Base-by-base conservation (phyloP, 2,797 vertebrate genomes). In the Distichodus sexfasciatus region DNA sequence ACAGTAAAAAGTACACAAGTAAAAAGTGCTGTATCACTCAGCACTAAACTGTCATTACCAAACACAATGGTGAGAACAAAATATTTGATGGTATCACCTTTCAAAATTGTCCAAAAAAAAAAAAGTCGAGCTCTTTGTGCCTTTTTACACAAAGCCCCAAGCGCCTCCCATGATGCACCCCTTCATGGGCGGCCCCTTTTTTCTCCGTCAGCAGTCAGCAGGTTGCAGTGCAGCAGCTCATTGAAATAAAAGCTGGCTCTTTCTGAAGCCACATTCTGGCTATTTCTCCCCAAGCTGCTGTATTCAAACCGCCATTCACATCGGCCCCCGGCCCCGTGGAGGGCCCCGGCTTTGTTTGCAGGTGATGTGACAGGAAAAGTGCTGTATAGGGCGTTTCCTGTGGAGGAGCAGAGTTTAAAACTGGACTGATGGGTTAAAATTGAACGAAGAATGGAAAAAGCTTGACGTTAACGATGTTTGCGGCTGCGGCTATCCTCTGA, bases 251-350 rank as follows among this genome's bases (percentile, higher is more conserved):
- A 72, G 74, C 35, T 69, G 70, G 71, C 76, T 70, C 84, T 82
- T 74, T 74, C 55, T 76, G 46, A 69, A 31, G 66, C 70, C 64
- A 73, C 60, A 59, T 86, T 91, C 87, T 88, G 81, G 87, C 62
- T 53, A 72, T 85, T 88, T 89, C 86, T 59, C 70, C 51, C 41
- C 14, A 12, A n/a, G 33, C 40, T 40, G 31, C 12, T 44, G 80
- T 81, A 72, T 8, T 41, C 40, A n/a, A n/a, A n/a, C n/a, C n/a
- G n/a, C n/a, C n/a, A n/a, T n/a, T n/a, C n/a, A n/a, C n/a, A n/a
- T n/a, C n/a, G n/a, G n/a, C n/a, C n/a, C n/a, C 47, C 68, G 10
- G 4, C 26, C 47, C 6, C 8, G 24, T 33, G 2, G 14, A 40
- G n/a, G n/a, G n/a, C n/a, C n/a, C 47, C 68, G 10, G 4, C 59